Conservation (phyloP, 2,888 invertebrate species). For the Melanostoma scalare region DNA sequence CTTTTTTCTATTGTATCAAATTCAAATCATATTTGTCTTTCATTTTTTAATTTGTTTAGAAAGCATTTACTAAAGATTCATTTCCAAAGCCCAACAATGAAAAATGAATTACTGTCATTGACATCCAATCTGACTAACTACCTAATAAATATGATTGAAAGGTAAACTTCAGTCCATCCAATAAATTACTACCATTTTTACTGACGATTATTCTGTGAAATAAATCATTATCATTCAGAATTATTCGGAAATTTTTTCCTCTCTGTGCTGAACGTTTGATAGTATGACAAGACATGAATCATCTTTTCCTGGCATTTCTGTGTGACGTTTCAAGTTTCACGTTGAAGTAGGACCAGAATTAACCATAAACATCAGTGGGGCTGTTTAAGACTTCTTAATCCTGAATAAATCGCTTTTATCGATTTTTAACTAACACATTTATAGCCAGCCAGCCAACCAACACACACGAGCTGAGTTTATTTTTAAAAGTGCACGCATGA, state of each 20-base stretch:
- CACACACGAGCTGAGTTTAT: neutral
- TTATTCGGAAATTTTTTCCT: neutral
- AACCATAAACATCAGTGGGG: too few relatives aligned
- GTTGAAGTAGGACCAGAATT: neutral
- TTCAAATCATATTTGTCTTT: too few relatives aligned
- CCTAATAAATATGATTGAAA: too few relatives aligned
- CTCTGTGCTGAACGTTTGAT: conserved; percentile 9
- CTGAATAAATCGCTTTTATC: conserved; percentile 24
- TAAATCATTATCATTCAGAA: neutral
- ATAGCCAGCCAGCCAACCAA: neutral
- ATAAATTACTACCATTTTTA: too few relatives aligned
- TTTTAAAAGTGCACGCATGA: conserved; percentile 33
- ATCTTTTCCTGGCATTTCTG: conserved; percentile 6
- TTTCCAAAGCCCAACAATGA: too few relatives aligned
- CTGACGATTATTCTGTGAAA: too few relatives aligned
- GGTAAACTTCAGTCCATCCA: too few relatives aligned
- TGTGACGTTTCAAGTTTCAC: conserved; percentile 32
- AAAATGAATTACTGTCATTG: too few relatives aligned
- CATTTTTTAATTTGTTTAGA: too few relatives aligned
- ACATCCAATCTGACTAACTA: too few relatives aligned
- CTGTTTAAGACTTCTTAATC: conserved; percentile 40
- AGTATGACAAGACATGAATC: conserved; percentile 29
- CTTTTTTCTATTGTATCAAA: too few relatives aligned
- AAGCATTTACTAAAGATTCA: too few relatives aligned
- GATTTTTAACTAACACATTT: conserved; percentile 23